phyloP scores from a whole-genome alignment of 2,797 vertebrate species.

The Phoebastria nigripes region DNA sequence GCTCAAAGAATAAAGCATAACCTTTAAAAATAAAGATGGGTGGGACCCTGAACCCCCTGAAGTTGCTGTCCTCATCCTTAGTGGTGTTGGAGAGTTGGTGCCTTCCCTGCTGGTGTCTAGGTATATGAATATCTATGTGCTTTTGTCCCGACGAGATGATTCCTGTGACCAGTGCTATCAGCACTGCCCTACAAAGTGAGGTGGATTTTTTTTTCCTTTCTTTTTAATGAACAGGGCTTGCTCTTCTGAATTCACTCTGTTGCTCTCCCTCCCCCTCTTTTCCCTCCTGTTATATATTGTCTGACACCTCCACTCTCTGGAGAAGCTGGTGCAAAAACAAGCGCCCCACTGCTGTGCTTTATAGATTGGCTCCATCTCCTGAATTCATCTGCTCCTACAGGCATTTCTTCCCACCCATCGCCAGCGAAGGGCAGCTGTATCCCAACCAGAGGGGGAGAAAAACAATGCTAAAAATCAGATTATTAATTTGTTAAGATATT shows the following conservation, averaged over 20 bases:
- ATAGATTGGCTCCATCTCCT: not conserved
- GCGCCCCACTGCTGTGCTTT: not conserved
- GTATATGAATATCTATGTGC: not conserved
- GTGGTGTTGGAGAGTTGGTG: not conserved
- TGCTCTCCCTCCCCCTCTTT: not conserved
- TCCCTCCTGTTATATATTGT: conserved; percentile 10
- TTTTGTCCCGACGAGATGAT: not conserved
- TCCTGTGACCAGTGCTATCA: not conserved
- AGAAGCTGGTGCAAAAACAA: not conserved
- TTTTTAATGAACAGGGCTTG: not conserved
- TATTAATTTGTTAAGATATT: not conserved
- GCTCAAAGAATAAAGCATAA: not conserved
- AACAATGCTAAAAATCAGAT: not conserved
- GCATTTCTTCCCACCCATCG: not conserved
- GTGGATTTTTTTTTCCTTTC: not conserved
- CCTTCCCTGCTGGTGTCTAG: accelerated
- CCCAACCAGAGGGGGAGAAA: not conserved
- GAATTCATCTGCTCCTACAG: not conserved
- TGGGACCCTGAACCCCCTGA: not conserved
- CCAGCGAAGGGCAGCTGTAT: not conserved
- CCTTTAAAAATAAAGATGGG: not conserved
- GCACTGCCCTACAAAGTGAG: not conserved
- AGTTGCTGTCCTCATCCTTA: not conserved
- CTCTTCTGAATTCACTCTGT: not conserved
- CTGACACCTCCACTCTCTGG: conserved; percentile 41